Evolutionary conservation across 2,888 invertebrate genomes (phyloP), one percentile per base, ranked within the genome.

Genomic region (Hirtodrosophila confusa): DNA sequence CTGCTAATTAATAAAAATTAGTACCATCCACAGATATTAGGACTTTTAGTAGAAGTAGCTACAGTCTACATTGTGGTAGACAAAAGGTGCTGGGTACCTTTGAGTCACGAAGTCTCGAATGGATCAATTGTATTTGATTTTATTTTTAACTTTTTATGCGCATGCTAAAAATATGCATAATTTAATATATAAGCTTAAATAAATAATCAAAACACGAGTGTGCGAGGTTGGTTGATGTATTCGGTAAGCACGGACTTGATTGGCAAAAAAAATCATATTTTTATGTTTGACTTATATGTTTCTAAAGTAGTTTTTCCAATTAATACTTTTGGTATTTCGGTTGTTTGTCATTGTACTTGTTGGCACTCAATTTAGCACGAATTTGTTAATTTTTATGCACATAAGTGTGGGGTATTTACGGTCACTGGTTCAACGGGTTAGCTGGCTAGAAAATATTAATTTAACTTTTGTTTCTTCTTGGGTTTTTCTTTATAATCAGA

Each of bases 291-390:
- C 37, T 41, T 10, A 35, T 51, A 57, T 51, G 33, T 55, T 17
- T 44, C 4, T 11, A 29, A 40, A 10, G 24, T 23, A 37, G 9
- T 36, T 31, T 17, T 69, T 45, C 10, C 33, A 47, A 40, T 36
- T 40, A 29, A 12, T 31, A 23, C 17, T 33, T 31, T 29, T 48
- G 24, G 61, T 49, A 33, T 70, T 48, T n/a, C 27, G 24, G 12
- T 37, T 44, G 9, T 51, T 76, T 74, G 62, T 69, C 58, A 54
- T 35, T 39, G 37, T 47, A 58, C 65, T 79, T 79, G 60, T 71
- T 80, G 48, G 39, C 55, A 62, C 68, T 69, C 33, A 51, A 61
- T 78, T 80, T 80, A 80, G 78, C 79, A 75, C 57, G 51, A 67
- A 64, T 66, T 67, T 70, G 78, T 80, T 6, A 31, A 31, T 31